Evolutionary conservation across 2,113 vertebrate genomes (phyloP).

Genomic region (Herpetotheres cachinnans): DNA sequence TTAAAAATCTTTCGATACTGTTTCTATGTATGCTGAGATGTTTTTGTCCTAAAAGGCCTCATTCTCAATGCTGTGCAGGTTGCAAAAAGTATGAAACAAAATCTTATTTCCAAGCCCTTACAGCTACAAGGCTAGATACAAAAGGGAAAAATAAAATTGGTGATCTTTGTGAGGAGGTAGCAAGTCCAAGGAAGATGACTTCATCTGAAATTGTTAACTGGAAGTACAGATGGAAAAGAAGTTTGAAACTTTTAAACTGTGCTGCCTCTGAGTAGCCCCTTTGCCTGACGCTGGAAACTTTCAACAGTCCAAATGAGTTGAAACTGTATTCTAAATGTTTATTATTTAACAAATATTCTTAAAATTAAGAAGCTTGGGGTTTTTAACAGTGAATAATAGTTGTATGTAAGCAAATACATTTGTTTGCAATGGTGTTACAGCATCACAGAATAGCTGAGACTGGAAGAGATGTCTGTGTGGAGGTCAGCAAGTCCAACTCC

Average conservation of each 20-base stretch:
- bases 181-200: not conserved
- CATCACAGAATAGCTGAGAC: not conserved
- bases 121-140: not conserved
- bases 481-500: not conserved
- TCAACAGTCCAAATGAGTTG: not conserved
- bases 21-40: not conserved
- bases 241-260: not conserved
- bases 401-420: not conserved
- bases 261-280: not conserved
- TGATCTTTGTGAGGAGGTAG: not conserved
- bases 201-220: not conserved
- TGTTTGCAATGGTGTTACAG: not conserved
- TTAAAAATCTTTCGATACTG: not conserved
- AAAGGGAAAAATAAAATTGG: not conserved
- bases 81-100: not conserved
- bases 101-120: not conserved
- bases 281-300: not conserved
- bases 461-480: not conserved
- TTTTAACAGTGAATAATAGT: not conserved
- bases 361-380: fast-evolving
- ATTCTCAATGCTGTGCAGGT: not conserved
- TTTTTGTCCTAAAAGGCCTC: not conserved
- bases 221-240: not conserved
- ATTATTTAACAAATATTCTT: not conserved
- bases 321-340: not conserved